phyloP scores from a whole-genome alignment of 2,113 vertebrate genomes.

The Mastomys natalensis region DNA sequence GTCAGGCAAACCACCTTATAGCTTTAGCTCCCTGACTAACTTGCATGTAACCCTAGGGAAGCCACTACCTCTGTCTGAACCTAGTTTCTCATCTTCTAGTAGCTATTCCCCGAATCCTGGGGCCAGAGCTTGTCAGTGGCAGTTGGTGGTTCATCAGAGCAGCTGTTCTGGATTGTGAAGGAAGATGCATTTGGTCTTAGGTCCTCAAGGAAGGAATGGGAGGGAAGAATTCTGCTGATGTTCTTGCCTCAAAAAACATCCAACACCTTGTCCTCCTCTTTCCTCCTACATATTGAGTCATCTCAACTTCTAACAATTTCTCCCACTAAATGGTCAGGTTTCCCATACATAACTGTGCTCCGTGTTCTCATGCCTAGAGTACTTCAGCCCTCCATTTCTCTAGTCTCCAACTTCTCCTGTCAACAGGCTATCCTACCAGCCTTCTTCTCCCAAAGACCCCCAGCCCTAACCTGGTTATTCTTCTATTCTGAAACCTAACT shows the following conservation, averaged over 20 bases:
- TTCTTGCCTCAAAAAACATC: slow-evolving; percentile 17
- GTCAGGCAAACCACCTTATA: slow-evolving; percentile 50
- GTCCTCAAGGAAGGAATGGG: background rate
- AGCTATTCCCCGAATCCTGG: background rate
- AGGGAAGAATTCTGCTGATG: background rate
- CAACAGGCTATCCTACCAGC: background rate
- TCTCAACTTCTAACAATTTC: background rate
- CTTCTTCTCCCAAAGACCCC: slow-evolving; percentile 45
- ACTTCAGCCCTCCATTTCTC: slow-evolving; percentile 19
- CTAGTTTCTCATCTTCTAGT: slow-evolving; percentile 28
- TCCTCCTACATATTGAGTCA: background rate
- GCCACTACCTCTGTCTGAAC: background rate
- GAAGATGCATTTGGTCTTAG: background rate
- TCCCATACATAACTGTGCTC: background rate
- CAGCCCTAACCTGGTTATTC: background rate
- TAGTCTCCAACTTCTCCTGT: slow-evolving; percentile 19
- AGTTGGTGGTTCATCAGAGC: background rate
- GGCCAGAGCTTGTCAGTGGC: background rate
- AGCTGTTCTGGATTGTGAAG: background rate
- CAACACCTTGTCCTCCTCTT: slow-evolving; percentile 25
- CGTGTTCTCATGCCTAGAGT: slow-evolving; percentile 1
- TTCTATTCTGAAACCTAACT: background rate
- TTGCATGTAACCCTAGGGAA: background rate
- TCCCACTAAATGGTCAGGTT: slow-evolving; percentile 21
- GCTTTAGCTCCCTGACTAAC: slow-evolving; percentile 7